A percentile compares a stretch with the other conserved stretches of the same genome.
Evolutionary conservation across 1,140 invertebrate species (phyloP).

Genomic region (Harpegnathos saltator): DNA sequence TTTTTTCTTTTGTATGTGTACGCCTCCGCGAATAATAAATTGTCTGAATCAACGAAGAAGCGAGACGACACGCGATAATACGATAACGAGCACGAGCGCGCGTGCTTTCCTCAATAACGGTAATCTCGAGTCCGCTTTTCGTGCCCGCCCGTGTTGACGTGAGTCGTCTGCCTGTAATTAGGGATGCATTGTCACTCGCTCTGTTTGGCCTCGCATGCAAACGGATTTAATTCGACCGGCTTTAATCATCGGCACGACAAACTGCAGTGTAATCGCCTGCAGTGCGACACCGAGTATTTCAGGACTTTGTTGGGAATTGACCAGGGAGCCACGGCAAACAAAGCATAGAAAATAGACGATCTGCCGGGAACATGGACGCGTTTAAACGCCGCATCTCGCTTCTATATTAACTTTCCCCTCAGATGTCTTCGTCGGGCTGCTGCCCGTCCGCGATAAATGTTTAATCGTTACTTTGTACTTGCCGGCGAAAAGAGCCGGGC

Average conservation of each 20-base stretch:
- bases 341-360: constrained; percentile 20
- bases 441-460: constrained; percentile 16
- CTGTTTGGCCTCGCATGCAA: constrained; percentile 43
- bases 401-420: constrained; percentile 1
- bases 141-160: background rate
- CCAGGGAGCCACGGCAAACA: background rate
- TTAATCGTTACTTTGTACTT: background rate
- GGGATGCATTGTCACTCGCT: constrained; percentile 31
- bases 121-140: constrained; percentile 39
- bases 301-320: constrained; percentile 16
- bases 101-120: constrained; percentile 34
- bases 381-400: background rate
- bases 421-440: too few relatives aligned
- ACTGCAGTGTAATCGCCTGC: constrained; percentile 49
- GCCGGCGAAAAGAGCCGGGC: background rate
- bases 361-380: background rate
- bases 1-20: background rate
- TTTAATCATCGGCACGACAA: constrained; percentile 49
- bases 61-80: background rate
- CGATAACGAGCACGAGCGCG: constrained; percentile 1
- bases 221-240: constrained; percentile 58
- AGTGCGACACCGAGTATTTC: constrained; percentile 40
- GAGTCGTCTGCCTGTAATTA: constrained; percentile 43
- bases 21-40: background rate
- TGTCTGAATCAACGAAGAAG: background rate